Conservation (phyloP, 1,140 invertebrate species). For the Aporrectodea caliginosa region DNA sequence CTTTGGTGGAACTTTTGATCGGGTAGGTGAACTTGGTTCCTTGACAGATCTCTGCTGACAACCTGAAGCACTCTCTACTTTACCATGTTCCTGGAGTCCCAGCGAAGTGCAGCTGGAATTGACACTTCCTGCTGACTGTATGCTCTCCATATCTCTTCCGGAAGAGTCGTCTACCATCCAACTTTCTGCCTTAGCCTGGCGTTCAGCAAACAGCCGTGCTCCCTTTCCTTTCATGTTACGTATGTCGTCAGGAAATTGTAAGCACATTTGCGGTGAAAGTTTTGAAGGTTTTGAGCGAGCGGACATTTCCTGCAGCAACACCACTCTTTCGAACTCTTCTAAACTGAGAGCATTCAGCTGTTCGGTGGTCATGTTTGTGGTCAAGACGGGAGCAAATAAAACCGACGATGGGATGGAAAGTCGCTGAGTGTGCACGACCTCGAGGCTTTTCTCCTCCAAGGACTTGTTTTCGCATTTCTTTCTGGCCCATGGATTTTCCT, state of each 20-base stretch:
- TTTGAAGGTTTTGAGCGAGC: conserved; percentile 58
- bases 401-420: background rate
- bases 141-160: too few relatives aligned
- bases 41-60: background rate
- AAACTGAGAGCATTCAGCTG: conserved; percentile 15
- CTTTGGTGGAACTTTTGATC: background rate
- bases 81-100: too few relatives aligned
- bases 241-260: conserved; percentile 70
- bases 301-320: conserved; percentile 42
- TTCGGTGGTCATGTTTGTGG: conserved; percentile 38
- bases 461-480: background rate
- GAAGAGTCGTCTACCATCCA: conserved; percentile 82
- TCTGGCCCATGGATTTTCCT: conserved; percentile 33
- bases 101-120: too few relatives aligned
- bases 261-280: conserved; percentile 66
- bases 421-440: background rate
- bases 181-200: conserved; percentile 77
- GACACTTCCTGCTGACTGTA: too few relatives aligned
- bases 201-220: conserved; percentile 79
- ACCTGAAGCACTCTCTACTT: too few relatives aligned
- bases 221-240: conserved; percentile 56
- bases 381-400: background rate
- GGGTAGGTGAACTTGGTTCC: background rate
- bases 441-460: background rate
- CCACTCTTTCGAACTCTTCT: conserved; percentile 30